Conservation (phyloP, 1,140 invertebrate genomes). For the Drosophila ohnishii region DNA sequence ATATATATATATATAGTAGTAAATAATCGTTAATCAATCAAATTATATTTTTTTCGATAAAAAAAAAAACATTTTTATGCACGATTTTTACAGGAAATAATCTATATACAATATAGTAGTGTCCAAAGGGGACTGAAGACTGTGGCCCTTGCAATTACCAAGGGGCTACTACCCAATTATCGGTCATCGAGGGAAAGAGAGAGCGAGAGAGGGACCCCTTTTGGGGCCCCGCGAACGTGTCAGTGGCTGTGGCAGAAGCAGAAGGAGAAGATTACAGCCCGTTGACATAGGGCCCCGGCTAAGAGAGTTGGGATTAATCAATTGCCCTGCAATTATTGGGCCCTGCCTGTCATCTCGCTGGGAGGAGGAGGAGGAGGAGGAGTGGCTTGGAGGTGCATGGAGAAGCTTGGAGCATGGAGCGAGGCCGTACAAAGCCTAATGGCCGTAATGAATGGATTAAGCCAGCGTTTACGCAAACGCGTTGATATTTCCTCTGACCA, state of each 20-base stretch:
- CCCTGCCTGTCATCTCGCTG: not conserved
- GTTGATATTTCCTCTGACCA: slow-evolving; percentile 76
- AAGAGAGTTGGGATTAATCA: slow-evolving; percentile 48
- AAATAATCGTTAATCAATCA: no score
- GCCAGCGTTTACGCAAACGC: slow-evolving; percentile 74
- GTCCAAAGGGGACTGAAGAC: not conserved
- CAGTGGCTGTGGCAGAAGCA: slow-evolving; percentile 21
- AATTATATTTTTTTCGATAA: not conserved
- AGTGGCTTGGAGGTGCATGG: not conserved
- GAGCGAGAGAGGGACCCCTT: not conserved
- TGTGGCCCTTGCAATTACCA: slow-evolving; percentile 31
- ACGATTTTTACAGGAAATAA: slow-evolving; percentile 2
- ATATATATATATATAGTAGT: no score
- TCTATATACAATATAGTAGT: slow-evolving; percentile 1
- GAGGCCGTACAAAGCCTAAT: slow-evolving; percentile 68
- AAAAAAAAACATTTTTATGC: no score
- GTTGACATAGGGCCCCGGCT: slow-evolving; percentile 34
- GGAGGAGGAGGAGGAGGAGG: not conserved
- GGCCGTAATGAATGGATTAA: slow-evolving; percentile 78
- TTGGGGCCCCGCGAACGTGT: slow-evolving; percentile 24
- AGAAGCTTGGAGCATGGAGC: not conserved
- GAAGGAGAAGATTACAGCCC: slow-evolving; percentile 38
- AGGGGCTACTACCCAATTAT: slow-evolving; percentile 32
- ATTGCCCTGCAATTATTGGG: slow-evolving; percentile 46
- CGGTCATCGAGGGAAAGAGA: not conserved